Percentiles rank a stretch among this genome's conserved stretches.
Evolutionary conservation across 2,888 invertebrate genomes (phyloP).

Genomic region (Nysson spinosus): DNA sequence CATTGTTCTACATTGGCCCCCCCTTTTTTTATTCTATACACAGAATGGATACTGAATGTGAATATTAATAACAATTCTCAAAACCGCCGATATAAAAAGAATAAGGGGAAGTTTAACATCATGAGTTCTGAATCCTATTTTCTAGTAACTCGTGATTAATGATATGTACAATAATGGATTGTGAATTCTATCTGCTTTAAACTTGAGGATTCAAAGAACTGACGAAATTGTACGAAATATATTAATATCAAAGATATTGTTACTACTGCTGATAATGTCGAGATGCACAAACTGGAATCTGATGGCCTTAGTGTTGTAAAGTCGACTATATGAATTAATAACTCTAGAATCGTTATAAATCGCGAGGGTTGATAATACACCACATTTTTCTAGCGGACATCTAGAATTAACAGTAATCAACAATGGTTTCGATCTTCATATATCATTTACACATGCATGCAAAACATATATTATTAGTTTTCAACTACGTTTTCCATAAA

Average conservation of each 20-base stretch:
- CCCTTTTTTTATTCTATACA: not conserved
- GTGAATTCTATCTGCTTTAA: too few relatives aligned
- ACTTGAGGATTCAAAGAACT: not conserved
- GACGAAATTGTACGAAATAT: not conserved
- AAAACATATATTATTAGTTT: too few relatives aligned
- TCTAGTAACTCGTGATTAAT: too few relatives aligned
- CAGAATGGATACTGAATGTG: constrained; percentile 1
- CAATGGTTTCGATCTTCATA: too few relatives aligned
- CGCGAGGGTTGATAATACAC: constrained; percentile 1
- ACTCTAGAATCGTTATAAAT: constrained; percentile 3
- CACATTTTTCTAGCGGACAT: not conserved
- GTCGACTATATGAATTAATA: constrained; percentile 11
- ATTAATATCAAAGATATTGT: constrained; percentile 10
- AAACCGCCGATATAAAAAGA: constrained; percentile 2
- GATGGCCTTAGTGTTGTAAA: constrained; percentile 1
- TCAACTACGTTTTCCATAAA: too few relatives aligned
- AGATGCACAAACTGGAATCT: constrained; percentile 13
- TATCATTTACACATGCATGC: too few relatives aligned
- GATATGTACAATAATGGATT: not conserved
- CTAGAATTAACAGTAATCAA: too few relatives aligned
- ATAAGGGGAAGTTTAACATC: constrained; percentile 8
- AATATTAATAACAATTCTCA: constrained; percentile 14
- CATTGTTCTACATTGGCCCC: not conserved
- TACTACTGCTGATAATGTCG: constrained; percentile 10
- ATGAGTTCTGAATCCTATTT: too few relatives aligned